A percentile compares a stretch with the other conserved stretches of the same genome.
Evolutionary conservation across 2,888 invertebrate species (phyloP).

Genomic region (Ptychoptera albimana): DNA sequence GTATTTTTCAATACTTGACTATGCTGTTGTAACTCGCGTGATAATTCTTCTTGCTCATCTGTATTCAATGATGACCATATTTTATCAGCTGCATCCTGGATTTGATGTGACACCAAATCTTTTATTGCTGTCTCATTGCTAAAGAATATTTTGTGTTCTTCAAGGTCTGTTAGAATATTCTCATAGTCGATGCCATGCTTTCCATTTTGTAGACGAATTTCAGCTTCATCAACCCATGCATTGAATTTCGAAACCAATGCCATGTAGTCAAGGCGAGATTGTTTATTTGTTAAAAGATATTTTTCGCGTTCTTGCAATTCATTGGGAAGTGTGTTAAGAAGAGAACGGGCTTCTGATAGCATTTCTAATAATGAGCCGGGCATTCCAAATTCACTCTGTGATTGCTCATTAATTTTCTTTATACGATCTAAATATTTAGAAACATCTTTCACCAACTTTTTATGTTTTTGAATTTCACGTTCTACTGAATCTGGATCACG

Average conservation of each 20-base stretch:
- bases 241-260: constrained; percentile 60
- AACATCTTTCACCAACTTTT: constrained; percentile 49
- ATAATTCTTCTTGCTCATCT: constrained; percentile 68
- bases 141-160: constrained; percentile 78
- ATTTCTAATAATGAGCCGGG: constrained; percentile 69
- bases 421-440: constrained; percentile 53
- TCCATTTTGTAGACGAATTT: constrained; percentile 55
- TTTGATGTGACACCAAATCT: constrained; percentile 63
- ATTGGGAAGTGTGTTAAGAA: constrained; percentile 59
- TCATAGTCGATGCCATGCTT: constrained; percentile 81
- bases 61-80: constrained; percentile 74
- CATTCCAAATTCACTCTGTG: constrained; percentile 60
- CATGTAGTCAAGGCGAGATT: constrained; percentile 60
- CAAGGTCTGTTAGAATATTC: constrained; percentile 63
- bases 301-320: constrained; percentile 67
- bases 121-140: constrained; percentile 60
- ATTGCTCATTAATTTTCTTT: constrained; percentile 49
- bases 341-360: constrained; percentile 67
- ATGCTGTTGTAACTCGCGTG: constrained; percentile 64
- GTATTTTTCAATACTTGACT: constrained; percentile 70
- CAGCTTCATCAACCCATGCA: constrained; percentile 72
- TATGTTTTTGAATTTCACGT: constrained; percentile 62
- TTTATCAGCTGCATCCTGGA: constrained; percentile 71
- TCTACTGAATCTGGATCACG: constrained; percentile 66
- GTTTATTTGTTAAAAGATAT: constrained; percentile 63